Evolutionary conservation across 2,888 invertebrate species (phyloP).

Genomic region (Graphium colonna): DNA sequence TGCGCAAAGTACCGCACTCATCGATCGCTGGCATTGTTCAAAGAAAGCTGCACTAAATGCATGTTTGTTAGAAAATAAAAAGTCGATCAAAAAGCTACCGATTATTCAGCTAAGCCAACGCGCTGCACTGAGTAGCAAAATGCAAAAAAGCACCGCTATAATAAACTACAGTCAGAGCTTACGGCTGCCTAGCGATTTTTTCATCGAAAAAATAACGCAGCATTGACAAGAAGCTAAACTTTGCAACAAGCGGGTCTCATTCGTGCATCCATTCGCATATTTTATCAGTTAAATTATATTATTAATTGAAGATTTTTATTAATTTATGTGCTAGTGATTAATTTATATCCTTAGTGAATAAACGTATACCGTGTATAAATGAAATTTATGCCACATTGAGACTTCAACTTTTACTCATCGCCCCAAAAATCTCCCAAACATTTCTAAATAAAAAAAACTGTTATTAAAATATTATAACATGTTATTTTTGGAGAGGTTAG

Average conservation of each 20-base stretch:
- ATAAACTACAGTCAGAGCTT: neutral
- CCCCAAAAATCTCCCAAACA: too few relatives aligned
- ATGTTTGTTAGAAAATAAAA: neutral
- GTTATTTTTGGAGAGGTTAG: too few relatives aligned
- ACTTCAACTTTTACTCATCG: too few relatives aligned
- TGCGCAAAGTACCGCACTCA: slow-evolving; percentile 7
- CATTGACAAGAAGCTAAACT: neutral
- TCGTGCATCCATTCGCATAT: neutral
- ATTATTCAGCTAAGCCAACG: slow-evolving; percentile 23
- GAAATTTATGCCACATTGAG: too few relatives aligned
- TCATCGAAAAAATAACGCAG: neutral
- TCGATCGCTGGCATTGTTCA: neutral
- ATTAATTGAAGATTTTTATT: too few relatives aligned
- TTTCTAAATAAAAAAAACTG: too few relatives aligned
- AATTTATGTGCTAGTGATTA: too few relatives aligned
- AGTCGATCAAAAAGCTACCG: slow-evolving; percentile 33
- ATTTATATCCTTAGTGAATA: too few relatives aligned
- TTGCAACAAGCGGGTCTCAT: neutral
- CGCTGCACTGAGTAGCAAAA: neutral
- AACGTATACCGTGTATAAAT: too few relatives aligned
- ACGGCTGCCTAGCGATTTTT: neutral
- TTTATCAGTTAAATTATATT: too few relatives aligned
- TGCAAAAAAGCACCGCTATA: neutral
- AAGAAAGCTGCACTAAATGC: slow-evolving; percentile 15
- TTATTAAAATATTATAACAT: too few relatives aligned